Evolutionary conservation across 2,113 vertebrate genomes (phyloP), one percentile per base, ranked within the genome.

Genomic region (Lophochroa leadbeateri): DNA sequence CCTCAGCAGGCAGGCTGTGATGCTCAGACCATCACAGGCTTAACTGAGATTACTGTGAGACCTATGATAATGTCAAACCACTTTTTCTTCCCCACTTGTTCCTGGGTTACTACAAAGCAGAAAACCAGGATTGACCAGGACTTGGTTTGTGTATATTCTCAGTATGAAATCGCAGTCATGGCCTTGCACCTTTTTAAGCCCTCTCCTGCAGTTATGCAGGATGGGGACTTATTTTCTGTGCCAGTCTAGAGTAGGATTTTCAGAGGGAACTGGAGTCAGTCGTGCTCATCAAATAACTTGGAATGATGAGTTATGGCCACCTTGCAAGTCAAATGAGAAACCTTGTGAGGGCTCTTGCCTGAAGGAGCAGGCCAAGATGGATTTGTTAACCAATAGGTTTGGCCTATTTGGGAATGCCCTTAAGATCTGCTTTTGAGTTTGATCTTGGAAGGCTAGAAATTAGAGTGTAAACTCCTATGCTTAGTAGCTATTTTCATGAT

Each of bases 111-210:
- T 64, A 52, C 55, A 41, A 49, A 89, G 46, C 46, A 68, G 33
- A 60, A 82, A 72, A 21, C 17, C 60, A 2, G 17, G 29, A 3
- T 53, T 53, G 57, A 3, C 17, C 39, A 37, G 70, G 24, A 55
- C 17, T 7, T 65, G 10, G 11, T 35, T 78, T 57, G 39, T 68
- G 7, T 69, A 14, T 82, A 94, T 88, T 72, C 24, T 69, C 14
- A 4, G 0, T 20, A 33, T 0, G 0, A 28, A 86, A 46, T 43
- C 41, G 6, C 17, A 6, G 12, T 61, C 3, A 2, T 50, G 78
- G 23, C 41, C 11, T 88, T 77, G 33, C 16, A 69, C 29, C 7
- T 76, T 88, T 43, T 63, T 5, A 55, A 94, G 37, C 27, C 14
- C 23, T 82, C 17, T 67, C 5, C 24, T 94, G 35, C n/a, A 64